Evolutionary conservation across 1,140 invertebrate species (phyloP).

Genomic region (Zaprionus ornatus): DNA sequence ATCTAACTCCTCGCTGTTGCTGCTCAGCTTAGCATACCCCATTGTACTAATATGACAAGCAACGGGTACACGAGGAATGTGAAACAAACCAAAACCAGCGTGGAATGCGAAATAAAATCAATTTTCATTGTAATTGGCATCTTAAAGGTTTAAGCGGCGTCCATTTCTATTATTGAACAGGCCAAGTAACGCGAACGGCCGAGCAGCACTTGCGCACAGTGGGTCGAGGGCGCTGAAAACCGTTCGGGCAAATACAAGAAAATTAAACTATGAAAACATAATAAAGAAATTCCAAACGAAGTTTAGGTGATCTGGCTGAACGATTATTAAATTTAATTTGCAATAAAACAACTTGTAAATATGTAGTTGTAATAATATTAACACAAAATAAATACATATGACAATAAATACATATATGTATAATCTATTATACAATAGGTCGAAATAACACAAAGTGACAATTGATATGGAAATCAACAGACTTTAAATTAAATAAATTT

Average conservation of each 20-base stretch:
- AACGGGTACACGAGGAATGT: constrained; percentile 14
- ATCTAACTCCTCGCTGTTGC: neutral
- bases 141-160: constrained; percentile 69
- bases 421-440: too few species aligned
- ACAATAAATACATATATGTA: too few species aligned
- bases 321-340: too few species aligned
- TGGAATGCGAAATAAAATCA: constrained; percentile 72
- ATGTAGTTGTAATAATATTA: too few species aligned
- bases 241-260: neutral
- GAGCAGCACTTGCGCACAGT: constrained; percentile 15
- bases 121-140: constrained; percentile 79
- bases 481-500: too few species aligned
- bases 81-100: constrained; percentile 21
- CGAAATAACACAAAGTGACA: too few species aligned
- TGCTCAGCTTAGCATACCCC: neutral
- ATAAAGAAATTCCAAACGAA: too few species aligned
- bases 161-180: constrained; percentile 63
- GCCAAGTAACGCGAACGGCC: neutral
- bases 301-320: too few species aligned
- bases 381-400: too few species aligned
- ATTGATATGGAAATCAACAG: too few species aligned
- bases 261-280: too few species aligned
- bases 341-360: too few species aligned
- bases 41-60: neutral
- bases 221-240: neutral